Evolutionary conservation across 2,888 invertebrate species (phyloP).

Genomic region (Bruchidius siliquastri): DNA sequence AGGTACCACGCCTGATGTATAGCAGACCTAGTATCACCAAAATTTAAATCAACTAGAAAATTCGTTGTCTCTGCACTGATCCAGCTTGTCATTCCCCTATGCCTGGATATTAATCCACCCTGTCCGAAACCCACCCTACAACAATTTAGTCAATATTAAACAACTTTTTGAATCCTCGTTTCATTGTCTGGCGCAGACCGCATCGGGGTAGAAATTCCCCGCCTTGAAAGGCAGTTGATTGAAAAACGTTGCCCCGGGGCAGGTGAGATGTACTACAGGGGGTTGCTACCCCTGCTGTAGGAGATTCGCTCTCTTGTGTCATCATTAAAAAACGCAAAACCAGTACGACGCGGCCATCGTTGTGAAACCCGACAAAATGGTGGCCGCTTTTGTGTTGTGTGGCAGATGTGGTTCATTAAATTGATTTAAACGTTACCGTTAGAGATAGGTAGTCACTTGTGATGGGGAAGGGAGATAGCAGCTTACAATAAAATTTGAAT

Average conservation of each 20-base stretch:
- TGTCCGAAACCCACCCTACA: background rate
- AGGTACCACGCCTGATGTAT: too few species aligned
- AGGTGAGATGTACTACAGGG: background rate
- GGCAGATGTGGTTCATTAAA: conserved; percentile 27
- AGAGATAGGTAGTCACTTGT: conserved; percentile 11
- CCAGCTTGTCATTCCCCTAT: background rate
- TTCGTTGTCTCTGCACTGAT: background rate
- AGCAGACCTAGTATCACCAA: background rate
- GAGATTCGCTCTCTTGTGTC: background rate
- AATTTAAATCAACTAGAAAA: background rate
- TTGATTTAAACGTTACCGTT: conserved; percentile 19
- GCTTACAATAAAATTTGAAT: background rate
- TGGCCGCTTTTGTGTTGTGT: background rate
- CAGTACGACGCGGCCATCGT: background rate
- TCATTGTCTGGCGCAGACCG: background rate
- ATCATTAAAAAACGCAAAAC: background rate
- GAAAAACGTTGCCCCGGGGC: background rate
- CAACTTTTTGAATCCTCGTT: background rate
- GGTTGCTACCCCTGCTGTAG: background rate
- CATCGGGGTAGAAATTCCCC: background rate
- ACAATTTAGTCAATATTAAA: background rate
- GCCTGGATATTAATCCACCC: background rate
- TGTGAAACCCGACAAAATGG: background rate
- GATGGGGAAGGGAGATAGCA: conserved; percentile 12
- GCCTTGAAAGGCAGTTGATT: background rate